Percentiles rank a stretch among this genome's conserved stretches.
Conservation (phyloP, 2,888 invertebrate genomes). For the Drosophila borborema region DNA sequence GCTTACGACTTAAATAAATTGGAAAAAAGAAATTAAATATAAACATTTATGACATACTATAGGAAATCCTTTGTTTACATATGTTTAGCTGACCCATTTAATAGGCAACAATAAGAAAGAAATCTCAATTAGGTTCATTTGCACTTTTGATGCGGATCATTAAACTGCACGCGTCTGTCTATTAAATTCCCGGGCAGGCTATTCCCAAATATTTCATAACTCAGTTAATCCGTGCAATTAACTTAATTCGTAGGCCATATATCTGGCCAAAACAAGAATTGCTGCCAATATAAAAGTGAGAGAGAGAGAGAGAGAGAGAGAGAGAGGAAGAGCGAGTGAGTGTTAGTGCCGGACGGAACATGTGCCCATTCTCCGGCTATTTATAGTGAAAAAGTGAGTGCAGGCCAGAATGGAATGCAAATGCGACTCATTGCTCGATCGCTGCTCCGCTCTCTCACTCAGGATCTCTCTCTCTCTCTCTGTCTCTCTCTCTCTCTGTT, state of each 20-base stretch:
- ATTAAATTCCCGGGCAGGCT: conserved; percentile 38
- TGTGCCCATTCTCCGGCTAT: conserved; percentile 78
- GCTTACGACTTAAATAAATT: too few species aligned
- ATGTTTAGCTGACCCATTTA: not conserved
- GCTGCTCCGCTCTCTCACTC: not conserved
- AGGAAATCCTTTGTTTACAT: not conserved
- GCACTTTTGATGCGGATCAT: conserved; percentile 19
- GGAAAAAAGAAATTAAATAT: too few species aligned
- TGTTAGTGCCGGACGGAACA: conserved; percentile 51
- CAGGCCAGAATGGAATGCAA: conserved; percentile 70
- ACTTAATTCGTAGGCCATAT: conserved; percentile 63
- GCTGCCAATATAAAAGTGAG: conserved; percentile 4
- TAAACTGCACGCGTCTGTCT: conserved; percentile 34
- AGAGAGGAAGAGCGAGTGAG: conserved; percentile 9
- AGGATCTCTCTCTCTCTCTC: not conserved
- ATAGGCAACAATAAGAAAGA: not conserved
- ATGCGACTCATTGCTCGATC: conserved; percentile 7
- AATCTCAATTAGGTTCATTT: not conserved
- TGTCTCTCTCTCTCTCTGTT: not conserved
- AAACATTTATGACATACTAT: not conserved
- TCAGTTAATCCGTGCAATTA: conserved; percentile 75
- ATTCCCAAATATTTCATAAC: conserved; percentile 63
- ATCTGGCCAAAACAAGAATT: conserved; percentile 34
- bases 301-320: conserved; percentile 3
- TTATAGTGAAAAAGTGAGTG: conserved; percentile 67